Base-by-base conservation (phyloP, 2,113 vertebrate species). In the Daboia siamensis region DNA sequence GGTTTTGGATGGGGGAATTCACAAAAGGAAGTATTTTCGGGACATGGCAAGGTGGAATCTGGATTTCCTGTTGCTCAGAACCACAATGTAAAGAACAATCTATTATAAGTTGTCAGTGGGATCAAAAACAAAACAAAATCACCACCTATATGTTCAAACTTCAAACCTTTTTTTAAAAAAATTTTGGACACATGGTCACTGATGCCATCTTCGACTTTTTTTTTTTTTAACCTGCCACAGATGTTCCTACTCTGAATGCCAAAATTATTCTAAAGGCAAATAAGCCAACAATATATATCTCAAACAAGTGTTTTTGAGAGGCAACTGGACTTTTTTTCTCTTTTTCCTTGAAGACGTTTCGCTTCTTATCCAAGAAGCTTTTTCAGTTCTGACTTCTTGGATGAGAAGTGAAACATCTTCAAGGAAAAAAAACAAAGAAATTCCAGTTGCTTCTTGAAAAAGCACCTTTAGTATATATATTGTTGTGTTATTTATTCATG, bases 21-120 rank as follows among this genome's bases (percentile, higher is more conserved):
- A 91, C 88, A 94, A 95, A 97, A 97, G 94, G 95, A 96, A 96
- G 95, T 95, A 93, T 97, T 92, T 48, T 96, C 95, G 95, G 94
- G 95, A 93, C 91, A 74, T 95, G 91, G 91, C 74, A 89, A 94
- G 95, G 20, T 94, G 95, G 95, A 93, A 96, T 91, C 55, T 29
- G 13, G 23, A 89, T 88, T 57, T 17, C 29, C 20, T 23, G 44
- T 33, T 20, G 20, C 54, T 85, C 87, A 89, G 20, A 59, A 59
- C 26, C 55, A 10, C 6, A 44, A 33, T 57, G 11, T 39, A 89
- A 90, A 52, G 56, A 86, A 13, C 48, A 96, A 94, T 95, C 97
- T 95, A 46, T 95, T 96, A 92, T 96, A 93, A 93, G 95, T 96
- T 97, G 95, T 96, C 97, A 39, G 2, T 80, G 10, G 33, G 33